These are phyloP conservation scores for Peromyscus eremicus DNA, from an alignment of 2,797 vertebrate species.

Conservation along the genomic window DNA sequence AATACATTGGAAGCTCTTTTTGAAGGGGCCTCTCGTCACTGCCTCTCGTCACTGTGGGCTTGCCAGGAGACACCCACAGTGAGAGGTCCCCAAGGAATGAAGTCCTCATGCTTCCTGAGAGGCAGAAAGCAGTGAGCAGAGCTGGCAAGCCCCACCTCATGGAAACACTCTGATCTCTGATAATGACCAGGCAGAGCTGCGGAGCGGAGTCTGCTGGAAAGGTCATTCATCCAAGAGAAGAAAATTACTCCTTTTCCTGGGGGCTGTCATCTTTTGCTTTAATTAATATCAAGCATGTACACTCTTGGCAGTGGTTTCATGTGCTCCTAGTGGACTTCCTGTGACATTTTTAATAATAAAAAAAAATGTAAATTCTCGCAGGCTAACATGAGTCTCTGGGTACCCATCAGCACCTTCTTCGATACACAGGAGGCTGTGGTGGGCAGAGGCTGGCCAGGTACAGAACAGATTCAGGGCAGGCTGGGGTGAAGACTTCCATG, in stretches of 20 bases:
- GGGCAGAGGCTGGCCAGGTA: neutral
- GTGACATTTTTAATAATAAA: slow-evolving; percentile 87
- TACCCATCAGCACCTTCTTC: slow-evolving; percentile 76
- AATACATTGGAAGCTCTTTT: neutral
- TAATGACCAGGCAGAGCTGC: slow-evolving; percentile 87
- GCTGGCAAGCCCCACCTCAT: slow-evolving; percentile 74
- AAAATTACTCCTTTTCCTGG: slow-evolving; percentile 83
- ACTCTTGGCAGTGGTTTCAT: slow-evolving; percentile 85
- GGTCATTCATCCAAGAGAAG: slow-evolving; percentile 87
- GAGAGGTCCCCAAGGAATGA: fast-evolving
- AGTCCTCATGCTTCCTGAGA: neutral
- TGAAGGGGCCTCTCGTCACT: neutral
- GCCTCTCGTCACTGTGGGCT: neutral
- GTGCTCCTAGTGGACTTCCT: slow-evolving; percentile 86
- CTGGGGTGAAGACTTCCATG: fast-evolving
- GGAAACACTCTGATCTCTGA: slow-evolving; percentile 85
- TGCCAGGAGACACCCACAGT: fast-evolving
- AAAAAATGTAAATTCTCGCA: slow-evolving; percentile 84
- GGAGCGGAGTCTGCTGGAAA: slow-evolving; percentile 87
- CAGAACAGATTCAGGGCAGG: fast-evolving
- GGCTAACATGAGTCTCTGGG: slow-evolving; percentile 71
- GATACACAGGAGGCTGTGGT: slow-evolving; percentile 39
- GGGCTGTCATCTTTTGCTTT: slow-evolving; percentile 89
- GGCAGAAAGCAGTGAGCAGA: slow-evolving; percentile 28
- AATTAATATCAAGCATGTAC: slow-evolving; percentile 89